Base-by-base conservation (phyloP, 2,113 vertebrate species). In the Platichthys stellatus region DNA sequence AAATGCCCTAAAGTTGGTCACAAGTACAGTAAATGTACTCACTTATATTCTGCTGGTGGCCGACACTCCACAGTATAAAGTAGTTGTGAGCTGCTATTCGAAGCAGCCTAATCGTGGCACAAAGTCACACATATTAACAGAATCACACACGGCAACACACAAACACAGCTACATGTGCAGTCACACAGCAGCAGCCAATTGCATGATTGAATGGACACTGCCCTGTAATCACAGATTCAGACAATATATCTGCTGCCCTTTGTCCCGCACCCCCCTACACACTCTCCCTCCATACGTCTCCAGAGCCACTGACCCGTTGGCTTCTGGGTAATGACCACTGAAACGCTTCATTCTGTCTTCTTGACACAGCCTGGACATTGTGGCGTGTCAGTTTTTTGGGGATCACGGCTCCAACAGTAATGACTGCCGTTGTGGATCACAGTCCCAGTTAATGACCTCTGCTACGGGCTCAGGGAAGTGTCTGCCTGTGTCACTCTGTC, bases 301-400 rank as follows among this genome's bases (percentile, higher is more conserved):
- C 72, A 69, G 78, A 90, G 81, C 72, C 73, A 45, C 82, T 88
- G 89, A 90, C 88, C 90, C 60, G 17, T 75, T 74, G 73, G 72
- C 80, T 80, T 80, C 70, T 56, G 56, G 77, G 56, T 92, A 90
- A 91, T 90, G 88, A 86, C 86, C 83, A 68, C 26, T 85, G 77
- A 89, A 89, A 84, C 56, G 82, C 83, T 76, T 85, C 88, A 86
- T 88, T 91, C 84, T 61, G 82, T 90, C 88, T 86, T 85, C 78
- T 59, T 84, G 88, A 86, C 84, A 81, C 64, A 77, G 88, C 77
- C 78, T 67, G 73, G 76, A 85, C 82, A 79, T 86, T 82, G 87
- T 74, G 74, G 83, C 80, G 45, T 70, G 85, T 76, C 79, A 65
- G 62, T 77, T 74, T 74, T 31, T 78, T 60, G 72, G 65, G 70